Evolutionary conservation across 2,113 vertebrate species (phyloP), one percentile per base, ranked within the genome.

Genomic region (Dissostichus mawsoni): DNA sequence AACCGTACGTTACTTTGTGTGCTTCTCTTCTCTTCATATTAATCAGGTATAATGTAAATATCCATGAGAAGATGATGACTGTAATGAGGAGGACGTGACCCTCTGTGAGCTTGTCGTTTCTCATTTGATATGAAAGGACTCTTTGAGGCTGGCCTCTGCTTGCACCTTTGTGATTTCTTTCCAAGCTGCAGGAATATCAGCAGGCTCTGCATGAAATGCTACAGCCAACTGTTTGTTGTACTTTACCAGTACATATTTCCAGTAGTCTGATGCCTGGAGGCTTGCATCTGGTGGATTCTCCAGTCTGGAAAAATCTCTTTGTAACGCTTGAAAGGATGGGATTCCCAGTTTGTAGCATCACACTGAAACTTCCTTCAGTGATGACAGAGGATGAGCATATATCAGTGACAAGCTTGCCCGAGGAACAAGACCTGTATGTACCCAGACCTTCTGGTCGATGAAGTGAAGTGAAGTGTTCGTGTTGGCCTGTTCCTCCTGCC

Each of bases 181-280:
- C 95, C 94, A 95, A 0, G 5, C 4, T 3, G 0, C 0, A 4
- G 95, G 94, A 41, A 95, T 78, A 5, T 91, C 76, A 68, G 91
- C 94, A 73, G 85, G 79, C 0, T 5, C 0, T 62, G 84, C 85
- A 0, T n/a, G 0, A 7, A 90, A 90, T 41, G 3, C 4, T 70
- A 76, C 0, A 0, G 92, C 92, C 91, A 94, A 92, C 5, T 74
- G 0, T 0, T 18, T 0, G 55, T 94, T 94, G 80, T 90, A 94
- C 0, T 5, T 86, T 41, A 4, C 11, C 82, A 94, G 69, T 0
- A 95, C 83, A 76, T 92, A 94, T 80, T 93, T 95, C 93, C 93
- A 95, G 23, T 23, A 23, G 23, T 23, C 23, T 23, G 23, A 23
- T 23, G 23, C 23, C 23, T 23, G 23, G 23, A 23, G 23, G 23